These are phyloP conservation scores for Neocrepidodera transversa DNA, from an alignment of 2,888 invertebrate genomes.

Conservation along the genomic window DNA sequence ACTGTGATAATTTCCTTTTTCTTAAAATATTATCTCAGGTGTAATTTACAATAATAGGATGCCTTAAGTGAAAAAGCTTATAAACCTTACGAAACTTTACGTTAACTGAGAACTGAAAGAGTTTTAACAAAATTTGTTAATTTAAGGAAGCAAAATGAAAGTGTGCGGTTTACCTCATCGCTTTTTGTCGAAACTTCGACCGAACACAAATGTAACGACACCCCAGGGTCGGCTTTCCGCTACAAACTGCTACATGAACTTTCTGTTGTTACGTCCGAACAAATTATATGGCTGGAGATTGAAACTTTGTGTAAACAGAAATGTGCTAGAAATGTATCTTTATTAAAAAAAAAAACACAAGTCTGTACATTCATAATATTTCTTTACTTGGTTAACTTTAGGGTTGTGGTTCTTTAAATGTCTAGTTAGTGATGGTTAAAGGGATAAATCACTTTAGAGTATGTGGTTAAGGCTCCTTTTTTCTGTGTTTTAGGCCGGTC, in stretches of 20 bases:
- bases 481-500: too few species aligned
- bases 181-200: constrained; percentile 7
- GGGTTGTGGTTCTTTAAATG: too few species aligned
- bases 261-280: neutral
- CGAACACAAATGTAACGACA: constrained; percentile 7
- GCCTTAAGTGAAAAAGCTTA: constrained; percentile 16
- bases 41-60: neutral
- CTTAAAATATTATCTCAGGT: too few species aligned
- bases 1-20: too few species aligned
- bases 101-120: neutral
- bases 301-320: too few species aligned
- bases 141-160: constrained; percentile 6
- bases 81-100: neutral
- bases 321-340: too few species aligned
- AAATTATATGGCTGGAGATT: neutral
- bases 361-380: too few species aligned
- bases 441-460: too few species aligned
- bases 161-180: constrained; percentile 8
- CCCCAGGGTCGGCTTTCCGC: constrained; percentile 12
- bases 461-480: too few species aligned
- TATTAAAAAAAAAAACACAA: too few species aligned
- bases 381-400: too few species aligned
- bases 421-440: too few species aligned
- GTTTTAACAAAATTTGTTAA: constrained; percentile 17
- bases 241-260: constrained; percentile 12